Conservation (phyloP, 2,797 vertebrate genomes). For the Echiichthys vipera region DNA sequence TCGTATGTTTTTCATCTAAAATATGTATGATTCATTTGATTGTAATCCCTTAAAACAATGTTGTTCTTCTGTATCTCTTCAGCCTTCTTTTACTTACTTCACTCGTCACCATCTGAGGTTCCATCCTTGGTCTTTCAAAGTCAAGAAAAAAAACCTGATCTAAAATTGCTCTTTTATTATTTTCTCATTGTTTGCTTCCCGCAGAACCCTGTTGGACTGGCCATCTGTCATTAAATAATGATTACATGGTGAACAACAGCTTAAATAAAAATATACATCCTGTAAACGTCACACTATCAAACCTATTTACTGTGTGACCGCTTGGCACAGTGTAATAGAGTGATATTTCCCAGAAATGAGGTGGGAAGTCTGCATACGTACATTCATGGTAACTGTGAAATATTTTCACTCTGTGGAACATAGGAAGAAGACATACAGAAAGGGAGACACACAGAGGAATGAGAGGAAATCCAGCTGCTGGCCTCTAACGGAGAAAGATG, state of each 20-base stretch:
- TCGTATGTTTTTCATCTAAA: neutral
- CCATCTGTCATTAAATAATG: neutral
- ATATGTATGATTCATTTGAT: neutral
- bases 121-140: too few species aligned
- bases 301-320: slow-evolving; percentile 11
- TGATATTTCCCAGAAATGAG: slow-evolving; percentile 40
- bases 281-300: neutral
- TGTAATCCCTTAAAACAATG: neutral
- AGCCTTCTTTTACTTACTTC: neutral
- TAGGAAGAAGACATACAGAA: slow-evolving; percentile 13
- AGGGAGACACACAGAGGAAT: neutral
- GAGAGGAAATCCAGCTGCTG: neutral
- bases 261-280: slow-evolving; percentile 6
- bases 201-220: neutral
- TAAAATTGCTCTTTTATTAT: neutral
- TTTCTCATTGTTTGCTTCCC: neutral
- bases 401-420: slow-evolving; percentile 54
- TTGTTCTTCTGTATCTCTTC: neutral
- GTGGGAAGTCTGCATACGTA: slow-evolving; percentile 68
- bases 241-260: neutral
- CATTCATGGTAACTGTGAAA: slow-evolving; percentile 76
- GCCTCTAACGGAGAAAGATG: neutral
- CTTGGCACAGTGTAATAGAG: slow-evolving; percentile 21
- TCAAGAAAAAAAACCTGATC: too few species aligned
- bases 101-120: neutral